Conservation (phyloP, 2,888 invertebrate genomes). For the Thecocarcelia acutangulata region DNA sequence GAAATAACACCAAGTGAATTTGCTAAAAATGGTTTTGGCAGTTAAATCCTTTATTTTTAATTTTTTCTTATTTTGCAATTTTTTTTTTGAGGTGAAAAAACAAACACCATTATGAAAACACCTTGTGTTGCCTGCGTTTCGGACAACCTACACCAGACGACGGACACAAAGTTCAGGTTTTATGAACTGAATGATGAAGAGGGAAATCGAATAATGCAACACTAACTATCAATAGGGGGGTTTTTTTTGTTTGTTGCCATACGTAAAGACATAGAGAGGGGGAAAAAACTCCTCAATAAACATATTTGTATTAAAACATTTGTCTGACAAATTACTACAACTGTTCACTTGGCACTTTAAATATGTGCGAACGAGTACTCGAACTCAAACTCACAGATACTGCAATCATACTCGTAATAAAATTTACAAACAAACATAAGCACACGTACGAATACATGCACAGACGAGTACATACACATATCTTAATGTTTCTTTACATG, state of each 20-base stretch:
- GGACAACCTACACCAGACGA: neutral
- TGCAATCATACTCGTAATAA: constrained; percentile 15
- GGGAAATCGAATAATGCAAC: neutral
- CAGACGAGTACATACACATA: no score
- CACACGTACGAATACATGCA: no score
- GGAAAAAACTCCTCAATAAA: constrained; percentile 24
- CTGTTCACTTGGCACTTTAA: constrained; percentile 66
- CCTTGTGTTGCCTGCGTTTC: constrained; percentile 43
- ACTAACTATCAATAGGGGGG: constrained; percentile 40
- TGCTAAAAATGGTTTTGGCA: constrained; percentile 45
- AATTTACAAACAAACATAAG: constrained; percentile 18
- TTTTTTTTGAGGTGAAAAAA: constrained; percentile 61
- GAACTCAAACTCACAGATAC: constrained; percentile 13
- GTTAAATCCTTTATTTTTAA: constrained; percentile 9
- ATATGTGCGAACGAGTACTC: constrained; percentile 29
- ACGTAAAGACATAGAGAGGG: neutral
- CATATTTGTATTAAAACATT: constrained; percentile 66
- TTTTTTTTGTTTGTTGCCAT: constrained; percentile 22
- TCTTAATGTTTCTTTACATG: constrained; percentile 6
- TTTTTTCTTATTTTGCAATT: neutral
- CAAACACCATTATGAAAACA: constrained; percentile 68
- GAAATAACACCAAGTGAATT: constrained; percentile 57
- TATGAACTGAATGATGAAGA: constrained; percentile 18
- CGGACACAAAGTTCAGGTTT: constrained; percentile 8
- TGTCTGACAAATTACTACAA: constrained; percentile 69